These are phyloP conservation scores for Eptesicus fuscus DNA, from an alignment of 2,113 vertebrate species.

Conservation along the genomic window DNA sequence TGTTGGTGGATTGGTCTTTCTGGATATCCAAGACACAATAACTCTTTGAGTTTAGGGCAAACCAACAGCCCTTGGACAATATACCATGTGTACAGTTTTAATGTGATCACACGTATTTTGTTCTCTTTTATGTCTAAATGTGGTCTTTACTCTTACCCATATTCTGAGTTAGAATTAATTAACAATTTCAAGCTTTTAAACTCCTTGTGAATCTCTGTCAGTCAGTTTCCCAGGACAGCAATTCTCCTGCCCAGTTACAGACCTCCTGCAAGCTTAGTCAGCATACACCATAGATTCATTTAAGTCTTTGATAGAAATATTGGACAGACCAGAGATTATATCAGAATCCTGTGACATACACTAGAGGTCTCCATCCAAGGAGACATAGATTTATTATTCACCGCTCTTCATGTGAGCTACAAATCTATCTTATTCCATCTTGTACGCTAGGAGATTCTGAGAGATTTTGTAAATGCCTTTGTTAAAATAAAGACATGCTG, in stretches of 20 bases:
- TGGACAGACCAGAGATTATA: neutral
- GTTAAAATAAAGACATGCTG: neutral
- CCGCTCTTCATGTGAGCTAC: neutral
- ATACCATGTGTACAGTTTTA: neutral
- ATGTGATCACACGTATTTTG: neutral
- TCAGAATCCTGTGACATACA: neutral
- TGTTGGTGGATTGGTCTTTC: neutral
- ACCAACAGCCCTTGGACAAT: neutral
- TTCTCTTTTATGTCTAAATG: neutral
- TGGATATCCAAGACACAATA: neutral
- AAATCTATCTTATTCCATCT: neutral
- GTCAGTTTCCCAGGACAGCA: neutral
- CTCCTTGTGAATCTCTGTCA: neutral
- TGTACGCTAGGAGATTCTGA: neutral
- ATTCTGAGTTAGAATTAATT: neutral
- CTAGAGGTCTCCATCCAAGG: neutral
- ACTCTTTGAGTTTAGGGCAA: neutral
- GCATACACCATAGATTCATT: neutral
- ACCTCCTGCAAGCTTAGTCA: neutral
- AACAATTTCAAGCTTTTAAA: neutral
- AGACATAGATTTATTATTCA: slow-evolving; percentile 17
- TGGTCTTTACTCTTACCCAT: neutral
- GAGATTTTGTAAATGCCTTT: slow-evolving; percentile 20
- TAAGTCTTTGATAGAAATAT: neutral
- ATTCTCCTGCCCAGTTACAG: neutral